Base-by-base conservation (phyloP, 2,797 vertebrate species). In the Bovichtus variegatus region DNA sequence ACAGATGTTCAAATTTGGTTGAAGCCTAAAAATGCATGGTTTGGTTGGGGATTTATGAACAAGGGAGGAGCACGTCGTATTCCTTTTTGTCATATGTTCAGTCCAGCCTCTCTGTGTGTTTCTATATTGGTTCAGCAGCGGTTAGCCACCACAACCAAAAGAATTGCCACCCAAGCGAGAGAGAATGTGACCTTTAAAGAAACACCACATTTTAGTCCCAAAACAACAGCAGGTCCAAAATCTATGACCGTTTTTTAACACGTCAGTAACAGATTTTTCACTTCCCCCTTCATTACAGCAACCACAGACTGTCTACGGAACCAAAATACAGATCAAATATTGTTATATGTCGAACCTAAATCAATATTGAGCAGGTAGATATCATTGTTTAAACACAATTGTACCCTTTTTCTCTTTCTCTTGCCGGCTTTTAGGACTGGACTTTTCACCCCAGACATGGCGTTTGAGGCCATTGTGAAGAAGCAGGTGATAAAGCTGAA, bases 381-480 rank as follows among this genome's bases (percentile, higher is more conserved):
- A 54, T 43, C 3, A 46, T 9, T 1, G 34, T 60, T 34, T 60
- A 29, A 44, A 41, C 49, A 18, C 10, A 9, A 9, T n/a, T 51
- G 36, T 11, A 18, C n/a, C 3, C 23, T 27, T 40, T 27, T 66
- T 44, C 21, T 71, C n/a, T 10, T 58, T 15, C 47, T 81, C 36
- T 59, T 72, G 25, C 6, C 69, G 76, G 19, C 4, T 31, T 74
- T 34, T 78, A 96, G 95, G 90, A 96, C 95, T 25, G 95, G 95
- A 41, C 91, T 99, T 81, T 99, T 99, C 85, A 99, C 98, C 54
- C 98, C 98, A 34, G 98, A 99, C 87, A 98, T 98, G 97, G 98
- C 98, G 0, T 99, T 99, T 75, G 97, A 99, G 92, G 97, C 98
- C 15, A 99, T 99, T 38, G 98, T 99, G 82, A 99, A 99, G 93